These are phyloP conservation scores for Holothuria leucospilota DNA, from an alignment of 53 echinoderm and acorn worm genomes.

Conservation along the genomic window DNA sequence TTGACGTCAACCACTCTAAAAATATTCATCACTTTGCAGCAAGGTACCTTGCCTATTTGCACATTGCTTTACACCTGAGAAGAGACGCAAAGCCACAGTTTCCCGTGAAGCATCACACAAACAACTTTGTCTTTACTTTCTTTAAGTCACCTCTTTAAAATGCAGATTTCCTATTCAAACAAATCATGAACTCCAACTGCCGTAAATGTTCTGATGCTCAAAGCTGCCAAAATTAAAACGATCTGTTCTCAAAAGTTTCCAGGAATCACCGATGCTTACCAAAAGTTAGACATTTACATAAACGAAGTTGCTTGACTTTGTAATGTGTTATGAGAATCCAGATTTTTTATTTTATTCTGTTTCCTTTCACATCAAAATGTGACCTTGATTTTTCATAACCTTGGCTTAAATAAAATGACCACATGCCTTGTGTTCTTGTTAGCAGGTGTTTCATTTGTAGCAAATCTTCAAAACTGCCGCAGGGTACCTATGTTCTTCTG, in stretches of 20 bases:
- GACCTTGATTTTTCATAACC: constrained; percentile 27
- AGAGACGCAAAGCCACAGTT: no score
- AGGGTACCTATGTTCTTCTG: constrained; percentile 9
- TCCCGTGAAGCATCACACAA: neutral
- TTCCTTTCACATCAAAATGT: neutral
- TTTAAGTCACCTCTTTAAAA: neutral
- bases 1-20: no score
- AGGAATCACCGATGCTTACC: constrained; percentile 22
- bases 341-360: neutral
- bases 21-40: no score
- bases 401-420: no score
- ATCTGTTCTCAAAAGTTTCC: constrained; percentile 25
- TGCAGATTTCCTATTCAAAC: constrained; percentile 3
- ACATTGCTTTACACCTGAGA: no score
- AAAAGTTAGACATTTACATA: constrained; percentile 8
- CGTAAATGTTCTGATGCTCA: neutral
- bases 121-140: neutral
- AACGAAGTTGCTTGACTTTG: no score
- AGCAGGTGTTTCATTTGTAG: constrained; percentile 35
- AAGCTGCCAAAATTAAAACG: constrained; percentile 18
- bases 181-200: constrained; percentile 11
- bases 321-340: no score
- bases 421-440: no score
- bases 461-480: constrained; percentile 16
- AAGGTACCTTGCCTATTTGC: no score